phyloP scores from a whole-genome alignment of 2,113 vertebrate species.

The Oreotrochilus melanogaster region DNA sequence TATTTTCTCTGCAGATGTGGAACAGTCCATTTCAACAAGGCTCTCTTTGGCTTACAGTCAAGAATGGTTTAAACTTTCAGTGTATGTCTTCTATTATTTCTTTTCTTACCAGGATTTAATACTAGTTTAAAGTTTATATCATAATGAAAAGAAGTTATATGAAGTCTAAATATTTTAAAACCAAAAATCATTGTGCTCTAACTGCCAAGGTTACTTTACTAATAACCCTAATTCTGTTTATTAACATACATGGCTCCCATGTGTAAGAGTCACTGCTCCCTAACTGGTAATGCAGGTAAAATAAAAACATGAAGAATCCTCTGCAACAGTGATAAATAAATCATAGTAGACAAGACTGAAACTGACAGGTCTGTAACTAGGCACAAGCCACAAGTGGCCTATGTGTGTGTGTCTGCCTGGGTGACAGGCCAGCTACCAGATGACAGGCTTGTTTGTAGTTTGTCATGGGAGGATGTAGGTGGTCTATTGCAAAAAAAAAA shows the following conservation, averaged over 20 bases:
- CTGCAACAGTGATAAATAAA: neutral
- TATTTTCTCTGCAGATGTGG: neutral
- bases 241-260: neutral
- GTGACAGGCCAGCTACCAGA: neutral
- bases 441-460: neutral
- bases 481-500: neutral
- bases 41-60: neutral
- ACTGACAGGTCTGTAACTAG: neutral
- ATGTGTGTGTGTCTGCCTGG: neutral
- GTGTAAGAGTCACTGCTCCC: neutral
- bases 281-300: neutral
- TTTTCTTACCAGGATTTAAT: neutral
- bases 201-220: neutral
- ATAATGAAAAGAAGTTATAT: no score
- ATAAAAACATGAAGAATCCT: neutral
- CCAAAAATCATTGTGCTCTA: neutral
- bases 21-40: neutral
- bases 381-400: neutral
- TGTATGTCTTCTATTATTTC: neutral
- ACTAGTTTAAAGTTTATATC: neutral
- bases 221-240: neutral
- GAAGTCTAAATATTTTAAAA: neutral
- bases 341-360: neutral
- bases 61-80: neutral
- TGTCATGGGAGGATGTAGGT: neutral